These are phyloP conservation scores for Lochmaea capreae DNA, from an alignment of 2,888 invertebrate genomes.

Conservation along the genomic window DNA sequence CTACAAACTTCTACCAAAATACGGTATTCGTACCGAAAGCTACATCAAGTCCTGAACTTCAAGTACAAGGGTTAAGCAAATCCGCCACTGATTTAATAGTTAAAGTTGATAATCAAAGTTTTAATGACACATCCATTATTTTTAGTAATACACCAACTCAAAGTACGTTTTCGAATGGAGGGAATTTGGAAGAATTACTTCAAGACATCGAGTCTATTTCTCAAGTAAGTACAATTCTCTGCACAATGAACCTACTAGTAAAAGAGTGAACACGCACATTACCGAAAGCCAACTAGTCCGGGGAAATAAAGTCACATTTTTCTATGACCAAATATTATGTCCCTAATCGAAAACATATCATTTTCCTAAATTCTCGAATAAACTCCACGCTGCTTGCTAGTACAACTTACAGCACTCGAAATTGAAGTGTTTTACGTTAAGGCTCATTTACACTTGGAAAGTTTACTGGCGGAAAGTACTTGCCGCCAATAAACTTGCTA, in stretches of 20 bases:
- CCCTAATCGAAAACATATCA: too few species aligned
- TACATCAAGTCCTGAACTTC: constrained; percentile 38
- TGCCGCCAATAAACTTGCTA: too few species aligned
- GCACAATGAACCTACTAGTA: not conserved
- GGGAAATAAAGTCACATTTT: too few species aligned
- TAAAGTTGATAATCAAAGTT: constrained; percentile 61
- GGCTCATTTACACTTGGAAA: too few species aligned
- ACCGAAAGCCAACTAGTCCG: too few species aligned
- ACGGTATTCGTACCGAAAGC: constrained; percentile 52
- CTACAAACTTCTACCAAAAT: constrained; percentile 54
- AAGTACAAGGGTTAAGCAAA: constrained; percentile 54
- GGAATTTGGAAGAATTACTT: constrained; percentile 76
- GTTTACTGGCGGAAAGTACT: too few species aligned
- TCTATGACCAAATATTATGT: too few species aligned
- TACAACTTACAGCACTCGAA: too few species aligned
- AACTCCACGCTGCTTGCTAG: too few species aligned
- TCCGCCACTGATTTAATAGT: constrained; percentile 61
- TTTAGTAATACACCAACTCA: constrained; percentile 54
- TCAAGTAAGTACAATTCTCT: constrained; percentile 51
- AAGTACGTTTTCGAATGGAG: constrained; percentile 64
- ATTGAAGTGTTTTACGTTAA: too few species aligned
- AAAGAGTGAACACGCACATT: too few species aligned
- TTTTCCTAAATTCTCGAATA: too few species aligned
- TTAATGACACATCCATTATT: constrained; percentile 49
- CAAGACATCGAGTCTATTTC: constrained; percentile 76